Evolutionary conservation across 2,113 vertebrate species (phyloP), one percentile per base, ranked within the genome.

Genomic region (Polyodon spathula): DNA sequence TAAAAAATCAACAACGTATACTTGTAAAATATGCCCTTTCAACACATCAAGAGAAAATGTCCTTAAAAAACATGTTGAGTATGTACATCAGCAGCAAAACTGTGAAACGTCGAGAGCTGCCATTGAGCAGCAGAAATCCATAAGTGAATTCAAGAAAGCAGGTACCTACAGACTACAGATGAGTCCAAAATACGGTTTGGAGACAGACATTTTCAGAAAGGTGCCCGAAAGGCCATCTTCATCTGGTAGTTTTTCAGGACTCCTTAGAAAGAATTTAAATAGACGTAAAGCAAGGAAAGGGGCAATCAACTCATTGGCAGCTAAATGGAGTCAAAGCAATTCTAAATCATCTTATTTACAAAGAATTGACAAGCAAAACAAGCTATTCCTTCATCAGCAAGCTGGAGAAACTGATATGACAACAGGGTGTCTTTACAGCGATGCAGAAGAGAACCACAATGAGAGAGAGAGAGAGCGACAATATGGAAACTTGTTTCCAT

Each of bases 231-330:
- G 69, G 27, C 51, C 86, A 40, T 76, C 82, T 62, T 76, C 84
- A 68, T 80, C 86, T 56, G 68, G 74, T 72, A 79, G 77, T 83
- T 84, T 88, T 78, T 64, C 88, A 62, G 90, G 90, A 72, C 81
- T 92, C 64, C 88, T 92, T 69, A 89, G 84, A 82, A 87, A 86
- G 64, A 86, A 85, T 72, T 87, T 89, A 70, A 80, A 87, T 70
- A 76, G 90, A 81, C 91, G 86, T 65, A 91, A 82, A 85, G 86
- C 85, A 76, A 83, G 83, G 75, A 88, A 92, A 77, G 85, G 80
- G 60, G 78, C 88, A 70, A 69, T 88, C 40, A 80, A 84, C 63
- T 81, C 82, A 70, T 62, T 82, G 58, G 81, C 83, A 79, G 83
- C 87, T 62, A 69, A 81, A 63, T 78, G 78, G 77, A 82, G 58